Percentiles rank a stretch among this genome's conserved stretches.
Conservation (phyloP, 2,888 invertebrate species). For the Lasioglossum figueresi region DNA sequence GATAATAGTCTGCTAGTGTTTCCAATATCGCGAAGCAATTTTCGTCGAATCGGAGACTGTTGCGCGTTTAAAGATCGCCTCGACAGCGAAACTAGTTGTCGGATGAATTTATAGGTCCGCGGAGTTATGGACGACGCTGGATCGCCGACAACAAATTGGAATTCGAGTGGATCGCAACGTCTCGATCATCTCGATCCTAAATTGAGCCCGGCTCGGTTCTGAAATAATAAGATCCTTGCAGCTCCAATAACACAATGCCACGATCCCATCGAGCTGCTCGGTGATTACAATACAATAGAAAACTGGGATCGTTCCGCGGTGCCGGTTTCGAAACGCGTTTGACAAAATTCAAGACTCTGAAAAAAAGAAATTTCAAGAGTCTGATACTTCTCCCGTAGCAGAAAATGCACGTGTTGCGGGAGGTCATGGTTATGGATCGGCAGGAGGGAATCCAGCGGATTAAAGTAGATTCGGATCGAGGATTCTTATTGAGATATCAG, state of each 20-base stretch:
- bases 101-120: neutral
- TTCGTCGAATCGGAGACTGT: too few relatives aligned
- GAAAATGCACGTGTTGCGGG: neutral
- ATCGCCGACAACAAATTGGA: neutral
- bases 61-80: too few relatives aligned
- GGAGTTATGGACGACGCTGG: neutral
- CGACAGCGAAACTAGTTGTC: neutral
- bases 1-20: neutral
- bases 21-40: neutral
- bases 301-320: neutral
- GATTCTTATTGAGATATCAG: slow-evolving; percentile 68
- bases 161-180: neutral
- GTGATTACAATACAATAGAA: slow-evolving; percentile 44
- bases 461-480: slow-evolving; percentile 44
- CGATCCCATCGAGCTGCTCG: neutral
- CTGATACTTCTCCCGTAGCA: too few relatives aligned
- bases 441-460: slow-evolving; percentile 35
- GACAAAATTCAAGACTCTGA: neutral
- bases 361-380: too few relatives aligned
- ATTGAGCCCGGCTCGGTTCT: neutral
- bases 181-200: neutral
- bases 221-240: neutral
- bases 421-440: slow-evolving; percentile 23
- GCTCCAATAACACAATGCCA: neutral
- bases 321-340: slow-evolving; percentile 10